Evolutionary conservation across 2,888 invertebrate genomes (phyloP), one percentile per base, ranked within the genome.

Genomic region (Drosophila nigricruria): DNA sequence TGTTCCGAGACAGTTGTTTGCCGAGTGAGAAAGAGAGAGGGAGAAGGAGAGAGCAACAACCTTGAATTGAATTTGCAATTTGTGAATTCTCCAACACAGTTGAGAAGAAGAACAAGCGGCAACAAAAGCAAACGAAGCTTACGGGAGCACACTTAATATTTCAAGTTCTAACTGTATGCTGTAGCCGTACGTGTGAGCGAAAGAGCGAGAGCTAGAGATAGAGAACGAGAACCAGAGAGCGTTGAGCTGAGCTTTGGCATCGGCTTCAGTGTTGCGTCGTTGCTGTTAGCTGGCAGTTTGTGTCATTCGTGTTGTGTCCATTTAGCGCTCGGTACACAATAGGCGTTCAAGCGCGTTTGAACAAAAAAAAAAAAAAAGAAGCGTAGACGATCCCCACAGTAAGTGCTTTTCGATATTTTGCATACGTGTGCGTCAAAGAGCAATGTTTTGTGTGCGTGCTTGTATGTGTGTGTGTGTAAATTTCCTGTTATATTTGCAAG

Each of bases 21-120:
- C 61, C 42, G 43, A 56, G 58, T 34, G 50, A 5, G 32, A 14
- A 20, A 50, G 50, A 32, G 18, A 42, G 12, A 14, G 42, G 12
- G n/a, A 47, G 50, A 50, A 16, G 8, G 16, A 54, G 77, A 86
- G 90, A 88, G 86, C 87, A 88, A 86, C 82, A 90, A 88, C 90
- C 87, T 88, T 88, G 86, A 86, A 83, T 83, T 90, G 70, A 86
- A 90, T 86, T 89, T 71, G 82, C 85, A 89, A 84, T 87, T 89
- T 79, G 77, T 81, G 73, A 83, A 88, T 83, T 83, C 80, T 77
- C 40, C 62, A 68, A 59, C 64, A 65, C 52, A 59, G 40, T 42
- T 30, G 43, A 61, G 49, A 60, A 74, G 47, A 16, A 36, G 34
- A 16, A 52, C 14, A 27, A 12, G 45, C 45, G 12, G 9, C 25